A percentile compares a stretch with the other conserved stretches of the same genome.
phyloP scores from a whole-genome alignment of 1,140 invertebrate species.

The Muscidifurax raptorellus region DNA sequence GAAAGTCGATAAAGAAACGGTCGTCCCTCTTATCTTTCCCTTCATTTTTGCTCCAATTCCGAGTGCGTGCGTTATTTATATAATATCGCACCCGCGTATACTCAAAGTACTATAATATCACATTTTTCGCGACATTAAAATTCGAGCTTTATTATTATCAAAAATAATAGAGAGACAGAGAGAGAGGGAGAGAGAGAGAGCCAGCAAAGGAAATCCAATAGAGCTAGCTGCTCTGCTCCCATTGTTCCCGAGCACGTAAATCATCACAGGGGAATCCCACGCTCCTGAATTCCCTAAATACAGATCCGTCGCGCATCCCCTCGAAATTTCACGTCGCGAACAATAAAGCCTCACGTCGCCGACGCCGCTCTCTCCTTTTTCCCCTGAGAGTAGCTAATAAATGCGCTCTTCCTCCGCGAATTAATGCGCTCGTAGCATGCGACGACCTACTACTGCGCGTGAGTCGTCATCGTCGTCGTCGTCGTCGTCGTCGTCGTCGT shows the following conservation, averaged over 20 bases:
- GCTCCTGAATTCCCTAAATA: slow-evolving; percentile 7
- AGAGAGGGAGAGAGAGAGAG: too few species aligned
- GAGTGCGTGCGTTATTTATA: neutral
- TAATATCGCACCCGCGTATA: too few species aligned
- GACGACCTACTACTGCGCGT: slow-evolving; percentile 16
- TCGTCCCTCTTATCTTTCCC: neutral
- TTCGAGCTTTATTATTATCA: neutral
- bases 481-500: too few species aligned
- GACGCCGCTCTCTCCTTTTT: neutral
- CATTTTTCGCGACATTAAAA: neutral
- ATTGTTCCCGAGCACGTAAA: neutral
- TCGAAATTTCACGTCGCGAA: slow-evolving; percentile 30
- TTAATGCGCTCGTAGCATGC: slow-evolving; percentile 37
- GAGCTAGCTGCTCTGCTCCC: neutral
- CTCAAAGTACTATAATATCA: neutral
- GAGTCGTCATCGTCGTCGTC: neutral
- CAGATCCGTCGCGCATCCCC: neutral
- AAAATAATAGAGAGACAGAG: too few species aligned
- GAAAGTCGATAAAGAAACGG: slow-evolving; percentile 32
- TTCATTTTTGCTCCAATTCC: slow-evolving; percentile 34
- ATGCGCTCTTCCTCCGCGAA: slow-evolving; percentile 36
- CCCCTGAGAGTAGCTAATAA: slow-evolving; percentile 7
- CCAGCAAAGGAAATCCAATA: neutral
- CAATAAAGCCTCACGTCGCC: neutral
- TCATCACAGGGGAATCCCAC: slow-evolving; percentile 16